Evolutionary conservation across 1,140 invertebrate species (phyloP), one percentile per base, ranked within the genome.

Genomic region (Drosophila pandora): DNA sequence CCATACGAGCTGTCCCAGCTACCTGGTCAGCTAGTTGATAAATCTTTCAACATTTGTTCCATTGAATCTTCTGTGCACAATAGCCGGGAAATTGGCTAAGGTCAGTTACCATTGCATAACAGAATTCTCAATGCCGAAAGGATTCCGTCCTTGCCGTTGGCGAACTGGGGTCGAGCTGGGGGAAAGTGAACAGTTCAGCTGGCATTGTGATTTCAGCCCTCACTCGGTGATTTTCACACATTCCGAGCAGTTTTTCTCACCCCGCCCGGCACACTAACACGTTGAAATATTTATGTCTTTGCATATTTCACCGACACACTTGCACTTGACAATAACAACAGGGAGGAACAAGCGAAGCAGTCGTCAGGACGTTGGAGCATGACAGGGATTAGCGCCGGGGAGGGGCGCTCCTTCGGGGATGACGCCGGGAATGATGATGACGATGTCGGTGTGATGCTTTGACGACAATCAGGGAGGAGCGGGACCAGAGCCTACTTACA

Each of bases 251-350:
- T 75, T 87, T 78, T 87, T 70, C 55, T 58, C 73, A 69, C 53
- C 61, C 47, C 30, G 17, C 23, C 2, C 12, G 13, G 53, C 22
- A 41, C 56, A 75, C 57, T 25, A 32, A 55, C 47, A 58, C 74
- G 69, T 64, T 88, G 79, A 88, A 88, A 88, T 88, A 88, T 88
- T 88, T 88, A 89, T 88, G 83, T 88, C 79, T 64, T 69, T 88
- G 84, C 76, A 88, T 88, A 88, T 88, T 88, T 83, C 81, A 88
- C 61, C 65, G 72, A 73, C 67, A 83, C 83, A 88, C 79, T 88
- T 88, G 79, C 79, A 88, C 76, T 88, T 88, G 83, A 88, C 83
- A 88, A 88, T 73, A 87, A 76, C 79, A 87, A 82, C 70, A 79
- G 77, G 61, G 63, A 68, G 73, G 47, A 72, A 88, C 70, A 76